Base-by-base conservation (phyloP, 2,888 invertebrate species). In the Hesperia comma region DNA sequence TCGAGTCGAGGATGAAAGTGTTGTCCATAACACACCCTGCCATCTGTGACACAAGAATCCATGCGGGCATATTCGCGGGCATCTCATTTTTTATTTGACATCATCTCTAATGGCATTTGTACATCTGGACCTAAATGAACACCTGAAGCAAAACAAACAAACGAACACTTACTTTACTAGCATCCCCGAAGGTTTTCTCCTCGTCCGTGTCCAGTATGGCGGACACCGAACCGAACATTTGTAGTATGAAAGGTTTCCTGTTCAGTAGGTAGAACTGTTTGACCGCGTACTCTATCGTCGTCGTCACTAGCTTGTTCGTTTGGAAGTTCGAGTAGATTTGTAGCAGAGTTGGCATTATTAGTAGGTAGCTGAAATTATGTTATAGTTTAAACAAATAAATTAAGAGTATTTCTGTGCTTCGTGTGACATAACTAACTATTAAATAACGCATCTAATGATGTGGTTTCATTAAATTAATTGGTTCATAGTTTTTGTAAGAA, bases 141-240 rank as follows among this genome's bases (percentile, higher is more conserved):
- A n/a, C n/a, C n/a, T n/a, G n/a, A 10, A 1, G 2, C 10, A 33
- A 6, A 33, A 49, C 33, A 19, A 32, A 5, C 14, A 58, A 60
- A 46, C 10, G 19, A 19, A 8, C 5, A 77, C 83, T 83, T 81
- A 97, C 98, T 89, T 98, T 97, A 83, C 98, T 98, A 0, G 98
- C 98, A 88, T 98, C 98, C 5, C 98, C 98, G 80, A 96, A 97
- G 5, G 96, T 95, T 40, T 97, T 96, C 72, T 96, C 95, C 79
- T 97, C 97, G 77, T 97, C 97, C 0, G 97, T 98, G 82, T 99
- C 99, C 75, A 99, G 92, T 81, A 99, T 97, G 1, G 98, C 98
- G 0, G 99, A 99, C 0, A 99, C 97, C 3, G 99, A 98, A 1
- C 99, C 99, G 90, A 99, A 99, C 98, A 99, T 98, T 94, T 99